Conservation (phyloP, 2,888 invertebrate species). For the Xestia xanthographa region DNA sequence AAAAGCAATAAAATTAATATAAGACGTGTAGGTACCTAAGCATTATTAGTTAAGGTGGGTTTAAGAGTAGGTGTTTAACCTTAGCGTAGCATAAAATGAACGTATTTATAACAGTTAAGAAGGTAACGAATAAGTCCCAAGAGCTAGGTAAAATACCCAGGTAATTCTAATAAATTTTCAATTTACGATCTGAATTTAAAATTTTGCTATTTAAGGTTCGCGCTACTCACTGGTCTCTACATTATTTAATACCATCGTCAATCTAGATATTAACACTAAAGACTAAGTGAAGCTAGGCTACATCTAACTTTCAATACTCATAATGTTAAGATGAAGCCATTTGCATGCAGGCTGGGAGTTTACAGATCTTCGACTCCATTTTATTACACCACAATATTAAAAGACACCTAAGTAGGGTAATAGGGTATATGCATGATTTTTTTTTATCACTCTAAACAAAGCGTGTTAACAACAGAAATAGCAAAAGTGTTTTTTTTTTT, state of each 20-base stretch:
- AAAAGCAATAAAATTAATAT: neutral
- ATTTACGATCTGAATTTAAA: slow-evolving; percentile 14
- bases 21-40: neutral
- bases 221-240: neutral
- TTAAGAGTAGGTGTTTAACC: neutral
- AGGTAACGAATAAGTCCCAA: neutral
- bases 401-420: neutral
- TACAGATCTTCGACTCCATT: slow-evolving; percentile 29
- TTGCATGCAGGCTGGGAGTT: slow-evolving; percentile 28
- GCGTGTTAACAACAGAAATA: too few species aligned
- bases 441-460: too few species aligned
- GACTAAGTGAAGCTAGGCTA: neutral
- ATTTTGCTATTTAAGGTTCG: neutral
- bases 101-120: slow-evolving; percentile 4
- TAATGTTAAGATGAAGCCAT: slow-evolving; percentile 26
- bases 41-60: neutral
- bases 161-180: slow-evolving; percentile 15
- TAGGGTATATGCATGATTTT: too few species aligned
- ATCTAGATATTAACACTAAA: neutral
- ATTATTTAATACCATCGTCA: slow-evolving; percentile 3
- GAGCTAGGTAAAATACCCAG: too few species aligned
- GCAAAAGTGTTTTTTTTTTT: too few species aligned
- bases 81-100: neutral
- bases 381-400: slow-evolving; percentile 19
- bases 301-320: slow-evolving; percentile 6